Conservation (phyloP, 1,140 invertebrate genomes). For the Drosophila kohkoa region DNA sequence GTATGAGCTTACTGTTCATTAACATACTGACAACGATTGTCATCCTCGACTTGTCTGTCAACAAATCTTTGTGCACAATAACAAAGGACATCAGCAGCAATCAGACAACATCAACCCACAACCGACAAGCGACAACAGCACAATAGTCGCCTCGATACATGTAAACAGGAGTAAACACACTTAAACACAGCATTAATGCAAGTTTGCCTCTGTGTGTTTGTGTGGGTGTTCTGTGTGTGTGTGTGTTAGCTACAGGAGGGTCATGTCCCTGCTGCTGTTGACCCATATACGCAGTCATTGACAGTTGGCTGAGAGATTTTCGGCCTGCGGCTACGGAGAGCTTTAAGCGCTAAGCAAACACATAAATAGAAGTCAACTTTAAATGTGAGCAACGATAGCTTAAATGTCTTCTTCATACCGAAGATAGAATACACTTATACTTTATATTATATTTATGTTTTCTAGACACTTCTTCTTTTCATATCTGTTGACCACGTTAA, state of each 20-base stretch:
- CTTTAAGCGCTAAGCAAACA: constrained; percentile 20
- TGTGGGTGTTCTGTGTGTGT: background rate
- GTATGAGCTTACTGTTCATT: constrained; percentile 61
- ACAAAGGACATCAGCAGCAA: constrained; percentile 40
- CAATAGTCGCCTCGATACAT: constrained; percentile 48
- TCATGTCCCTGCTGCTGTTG: constrained; percentile 24
- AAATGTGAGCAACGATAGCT: background rate
- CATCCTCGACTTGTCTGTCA: constrained; percentile 32
- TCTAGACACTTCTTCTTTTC: too few species aligned
- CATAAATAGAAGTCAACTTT: constrained; percentile 6
- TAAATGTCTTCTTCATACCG: background rate
- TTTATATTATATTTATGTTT: background rate
- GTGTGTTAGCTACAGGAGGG: constrained; percentile 1
- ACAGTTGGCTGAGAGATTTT: constrained; percentile 12
- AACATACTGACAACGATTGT: constrained; percentile 48
- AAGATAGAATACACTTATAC: background rate
- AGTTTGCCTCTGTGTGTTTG: background rate
- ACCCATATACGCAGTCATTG: constrained; percentile 37
- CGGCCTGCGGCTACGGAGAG: constrained; percentile 4
- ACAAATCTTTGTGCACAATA: constrained; percentile 60
- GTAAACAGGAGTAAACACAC: constrained; percentile 59
- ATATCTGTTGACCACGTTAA: too few species aligned
- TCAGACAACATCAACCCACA: constrained; percentile 15
- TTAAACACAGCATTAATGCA: constrained; percentile 46
- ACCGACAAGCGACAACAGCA: constrained; percentile 30